These are phyloP conservation scores for Aegithalos caudatus DNA, from an alignment of 2,113 vertebrate species.

Conservation along the genomic window DNA sequence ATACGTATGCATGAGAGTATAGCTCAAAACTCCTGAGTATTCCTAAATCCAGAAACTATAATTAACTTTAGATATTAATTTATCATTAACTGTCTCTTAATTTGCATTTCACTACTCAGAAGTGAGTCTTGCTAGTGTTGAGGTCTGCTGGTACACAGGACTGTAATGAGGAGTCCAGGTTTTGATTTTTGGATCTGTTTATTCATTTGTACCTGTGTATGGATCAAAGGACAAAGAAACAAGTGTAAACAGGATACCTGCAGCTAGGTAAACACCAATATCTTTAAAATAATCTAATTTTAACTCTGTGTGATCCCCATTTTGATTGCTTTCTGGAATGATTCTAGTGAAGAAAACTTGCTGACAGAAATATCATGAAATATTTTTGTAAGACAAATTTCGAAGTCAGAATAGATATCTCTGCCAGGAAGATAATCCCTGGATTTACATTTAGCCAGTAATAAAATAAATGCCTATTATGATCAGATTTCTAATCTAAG, in stretches of 20 bases:
- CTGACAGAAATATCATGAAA: background rate
- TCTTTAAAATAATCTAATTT: background rate
- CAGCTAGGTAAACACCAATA: background rate
- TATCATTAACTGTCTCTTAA: background rate
- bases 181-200: background rate
- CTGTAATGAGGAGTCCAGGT: background rate
- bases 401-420: background rate
- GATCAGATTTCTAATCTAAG: background rate
- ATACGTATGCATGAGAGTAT: background rate
- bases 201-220: background rate
- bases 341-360: background rate
- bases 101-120: background rate
- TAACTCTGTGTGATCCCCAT: background rate
- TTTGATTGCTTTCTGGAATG: background rate
- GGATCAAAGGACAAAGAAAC: background rate
- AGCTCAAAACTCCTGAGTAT: background rate
- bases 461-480: background rate
- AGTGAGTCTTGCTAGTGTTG: background rate
- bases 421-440: background rate
- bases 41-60: background rate
- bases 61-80: background rate
- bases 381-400: background rate
- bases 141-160: background rate
- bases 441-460: background rate
- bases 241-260: background rate